Percentiles rank a stretch among this genome's conserved stretches.
Evolutionary conservation across 53 echinoderm and acorn worm species (phyloP).

Genomic region (Holothuria leucospilota): DNA sequence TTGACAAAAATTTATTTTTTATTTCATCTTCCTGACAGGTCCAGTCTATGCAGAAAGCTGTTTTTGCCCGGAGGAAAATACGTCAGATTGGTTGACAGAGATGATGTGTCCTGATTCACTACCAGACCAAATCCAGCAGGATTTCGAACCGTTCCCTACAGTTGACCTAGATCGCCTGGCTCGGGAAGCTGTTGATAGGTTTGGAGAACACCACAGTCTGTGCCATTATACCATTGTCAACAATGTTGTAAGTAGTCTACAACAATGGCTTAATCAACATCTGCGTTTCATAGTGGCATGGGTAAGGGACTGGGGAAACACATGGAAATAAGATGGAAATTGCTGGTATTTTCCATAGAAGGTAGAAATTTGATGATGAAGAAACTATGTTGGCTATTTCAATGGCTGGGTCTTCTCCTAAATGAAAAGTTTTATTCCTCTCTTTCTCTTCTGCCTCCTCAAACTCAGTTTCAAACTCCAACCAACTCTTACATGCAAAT

Average conservation of each 20-base stretch:
- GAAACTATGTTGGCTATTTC: too few species aligned
- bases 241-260: constrained; percentile 75
- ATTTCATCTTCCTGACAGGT: constrained; percentile 48
- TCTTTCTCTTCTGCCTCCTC: too few species aligned
- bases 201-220: constrained; percentile 84
- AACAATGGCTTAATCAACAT: too few species aligned
- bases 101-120: constrained; percentile 71
- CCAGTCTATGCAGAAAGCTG: constrained; percentile 90
- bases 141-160: constrained; percentile 78
- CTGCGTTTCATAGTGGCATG: too few species aligned
- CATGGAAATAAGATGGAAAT: too few species aligned
- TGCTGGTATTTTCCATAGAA: too few species aligned
- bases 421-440: too few species aligned
- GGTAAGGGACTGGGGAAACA: too few species aligned
- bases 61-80: constrained; percentile 76
- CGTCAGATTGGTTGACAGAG: constrained; percentile 63
- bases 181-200: constrained; percentile 69
- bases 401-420: too few species aligned
- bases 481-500: too few species aligned
- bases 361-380: too few species aligned
- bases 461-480: too few species aligned
- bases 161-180: constrained; percentile 77
- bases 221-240: constrained; percentile 88
- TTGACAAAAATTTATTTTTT: background rate
- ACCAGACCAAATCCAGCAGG: constrained; percentile 76